Percentiles rank a stretch among this genome's conserved stretches.
These are phyloP conservation scores for Pedionomus torquatus DNA, from an alignment of 2,113 vertebrate species.

Conservation along the genomic window DNA sequence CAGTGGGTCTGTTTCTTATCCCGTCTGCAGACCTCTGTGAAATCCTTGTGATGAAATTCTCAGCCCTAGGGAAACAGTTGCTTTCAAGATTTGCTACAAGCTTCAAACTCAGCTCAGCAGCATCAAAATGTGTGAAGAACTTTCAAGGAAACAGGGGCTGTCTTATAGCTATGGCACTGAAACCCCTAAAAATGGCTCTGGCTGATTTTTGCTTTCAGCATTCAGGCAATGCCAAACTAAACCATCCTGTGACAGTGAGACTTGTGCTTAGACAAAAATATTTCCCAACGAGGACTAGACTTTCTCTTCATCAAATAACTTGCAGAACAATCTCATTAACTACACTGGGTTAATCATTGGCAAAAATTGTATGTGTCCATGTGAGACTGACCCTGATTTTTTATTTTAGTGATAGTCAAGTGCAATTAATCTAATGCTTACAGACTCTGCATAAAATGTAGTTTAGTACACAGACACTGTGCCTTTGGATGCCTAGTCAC, in stretches of 20 bases:
- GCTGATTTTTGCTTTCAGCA: neutral
- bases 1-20: neutral
- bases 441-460: neutral
- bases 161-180: neutral
- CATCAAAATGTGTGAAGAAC: neutral
- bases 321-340: neutral
- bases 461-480: neutral
- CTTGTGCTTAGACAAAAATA: neutral
- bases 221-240: neutral
- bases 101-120: constrained; percentile 24
- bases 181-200: neutral
- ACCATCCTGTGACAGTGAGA: neutral
- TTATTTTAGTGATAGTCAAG: neutral
- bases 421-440: neutral
- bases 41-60: neutral
- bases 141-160: neutral
- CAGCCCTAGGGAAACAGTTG: neutral
- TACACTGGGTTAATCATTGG: neutral
- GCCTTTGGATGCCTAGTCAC: neutral
- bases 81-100: neutral
- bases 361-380: neutral
- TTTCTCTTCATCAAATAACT: neutral
- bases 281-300: fast-evolving
- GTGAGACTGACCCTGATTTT: neutral
- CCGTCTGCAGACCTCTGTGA: neutral